phyloP scores from a whole-genome alignment of 2,113 vertebrate genomes.

The Bagarius yarrelli region DNA sequence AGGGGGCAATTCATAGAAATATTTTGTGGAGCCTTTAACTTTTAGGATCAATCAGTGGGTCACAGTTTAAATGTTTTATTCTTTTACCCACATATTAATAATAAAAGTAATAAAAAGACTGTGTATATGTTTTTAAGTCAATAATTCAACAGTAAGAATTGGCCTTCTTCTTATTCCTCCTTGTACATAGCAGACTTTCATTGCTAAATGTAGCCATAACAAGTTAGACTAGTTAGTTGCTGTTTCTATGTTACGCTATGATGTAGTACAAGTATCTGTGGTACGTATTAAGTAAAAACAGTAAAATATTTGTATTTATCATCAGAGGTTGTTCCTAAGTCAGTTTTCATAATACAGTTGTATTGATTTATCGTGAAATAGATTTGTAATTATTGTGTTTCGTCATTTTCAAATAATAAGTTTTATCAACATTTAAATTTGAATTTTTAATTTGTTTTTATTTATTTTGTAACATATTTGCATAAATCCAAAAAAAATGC shows the following conservation, averaged over 20 bases:
- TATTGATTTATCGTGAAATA: background rate
- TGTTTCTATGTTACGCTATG: background rate
- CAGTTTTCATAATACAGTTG: too few species aligned
- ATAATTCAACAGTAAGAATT: background rate
- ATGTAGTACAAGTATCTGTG: background rate
- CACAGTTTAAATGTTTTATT: background rate
- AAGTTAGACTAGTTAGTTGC: background rate
- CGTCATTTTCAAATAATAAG: background rate
- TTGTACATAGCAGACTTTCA: slow-evolving; percentile 4
- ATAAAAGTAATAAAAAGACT: background rate
- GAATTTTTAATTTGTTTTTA: background rate
- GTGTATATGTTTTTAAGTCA: background rate
- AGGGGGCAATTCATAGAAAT: background rate
- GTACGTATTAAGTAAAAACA: slow-evolving; percentile 3
- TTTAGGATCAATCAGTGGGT: background rate
- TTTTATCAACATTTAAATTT: background rate
- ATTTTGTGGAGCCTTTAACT: background rate
- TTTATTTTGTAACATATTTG: background rate
- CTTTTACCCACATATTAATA: background rate
- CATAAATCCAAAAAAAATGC: too few species aligned
- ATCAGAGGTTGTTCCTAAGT: background rate
- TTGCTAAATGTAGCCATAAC: slow-evolving; percentile 5
- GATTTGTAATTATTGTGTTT: background rate
- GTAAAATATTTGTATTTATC: background rate
- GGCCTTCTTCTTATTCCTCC: background rate